Evolutionary conservation across 2,797 vertebrate species (phyloP), one percentile per base, ranked within the genome.

Genomic region (Sciurus vulgaris): DNA sequence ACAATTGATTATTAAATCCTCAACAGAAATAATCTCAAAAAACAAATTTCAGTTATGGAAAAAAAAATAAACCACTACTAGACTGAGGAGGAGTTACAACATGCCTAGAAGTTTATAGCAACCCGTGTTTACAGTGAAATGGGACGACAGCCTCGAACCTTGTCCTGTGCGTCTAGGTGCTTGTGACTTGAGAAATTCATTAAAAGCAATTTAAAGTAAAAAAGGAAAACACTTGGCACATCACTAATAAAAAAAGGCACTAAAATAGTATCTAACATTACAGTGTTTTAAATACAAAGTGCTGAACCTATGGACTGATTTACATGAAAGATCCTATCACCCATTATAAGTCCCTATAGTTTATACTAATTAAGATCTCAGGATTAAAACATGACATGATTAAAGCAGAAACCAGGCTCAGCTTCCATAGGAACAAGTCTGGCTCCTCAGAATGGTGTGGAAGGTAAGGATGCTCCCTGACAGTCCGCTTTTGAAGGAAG

Each of bases 11-110:
- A 78, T 51, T 78, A 73, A 95, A 69, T 69, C n/a, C 13, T 91
- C n/a, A 74, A 86, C 22, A 85, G 28, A 95, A 79, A 59, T 69
- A 47, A 83, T 72, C 76, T 85, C 22, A 84, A 91, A 96, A 88
- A 28, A 72, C 17, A 73, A 51, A 90, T 28, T 86, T 51, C 54
- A 90, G 38, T 76, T 89, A 81, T n/a, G 22, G 76, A 85, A 77
- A 70, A 72, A 78, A 87, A 56, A 61, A 7, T 51, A 56, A 56
- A 2, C 51, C 54, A 22, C 15, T 72, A 6, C 47, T 85, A 14
- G 72, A 24, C 44, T 30, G 41, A 90, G 38, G 20, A 67, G 44
- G 81, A 35, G 74, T 88, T 51, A 76, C 74, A 85, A 87, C 15
- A 54, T 79, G 38, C 30, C 38, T 28, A 65, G 76, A 89, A 90